Percentiles rank a stretch among this genome's conserved stretches.
Evolutionary conservation across 2,888 invertebrate species (phyloP).

Genomic region (Steinernema scapterisci): DNA sequence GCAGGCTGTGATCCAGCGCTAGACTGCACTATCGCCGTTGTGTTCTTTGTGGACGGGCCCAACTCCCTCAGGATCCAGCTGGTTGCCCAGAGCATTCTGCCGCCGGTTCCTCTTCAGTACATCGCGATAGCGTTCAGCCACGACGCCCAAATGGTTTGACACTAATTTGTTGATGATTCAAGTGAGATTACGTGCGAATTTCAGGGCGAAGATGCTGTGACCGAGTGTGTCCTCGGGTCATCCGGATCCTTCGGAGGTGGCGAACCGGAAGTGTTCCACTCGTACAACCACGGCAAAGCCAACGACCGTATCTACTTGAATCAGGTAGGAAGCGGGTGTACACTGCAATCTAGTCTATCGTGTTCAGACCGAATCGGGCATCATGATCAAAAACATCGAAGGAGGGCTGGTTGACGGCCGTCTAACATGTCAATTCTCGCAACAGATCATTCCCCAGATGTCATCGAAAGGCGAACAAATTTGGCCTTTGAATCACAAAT

Average conservation of each 20-base stretch:
- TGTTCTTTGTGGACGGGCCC: conserved; percentile 50
- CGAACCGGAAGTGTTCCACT: conserved; percentile 61
- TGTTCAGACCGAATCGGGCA: conserved; percentile 50
- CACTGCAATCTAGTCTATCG: neutral
- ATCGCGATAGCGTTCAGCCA: conserved; percentile 61
- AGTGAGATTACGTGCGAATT: conserved; percentile 20
- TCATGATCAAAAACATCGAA: conserved; percentile 48
- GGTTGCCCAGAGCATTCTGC: conserved; percentile 54
- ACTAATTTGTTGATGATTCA: conserved; percentile 12
- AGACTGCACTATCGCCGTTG: conserved; percentile 59
- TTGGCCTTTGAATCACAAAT: conserved; percentile 56
- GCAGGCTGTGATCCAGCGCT: conserved; percentile 60
- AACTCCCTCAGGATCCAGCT: conserved; percentile 58
- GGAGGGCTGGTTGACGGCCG: conserved; percentile 55
- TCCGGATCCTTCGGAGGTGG: conserved; percentile 48
- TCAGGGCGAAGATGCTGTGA: conserved; percentile 62
- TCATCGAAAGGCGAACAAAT: conserved; percentile 48
- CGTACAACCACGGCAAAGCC: conserved; percentile 59
- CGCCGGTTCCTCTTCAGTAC: conserved; percentile 62
- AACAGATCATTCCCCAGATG: conserved; percentile 60
- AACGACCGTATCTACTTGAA: conserved; percentile 61
- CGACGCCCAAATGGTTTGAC: conserved; percentile 56
- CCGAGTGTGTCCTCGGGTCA: conserved; percentile 61
- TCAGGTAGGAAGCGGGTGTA: conserved; percentile 34
- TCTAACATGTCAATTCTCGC: conserved; percentile 55